Evolutionary conservation across 2,797 vertebrate species (phyloP), one percentile per base, ranked within the genome.

Genomic region (Masticophis lateralis): DNA sequence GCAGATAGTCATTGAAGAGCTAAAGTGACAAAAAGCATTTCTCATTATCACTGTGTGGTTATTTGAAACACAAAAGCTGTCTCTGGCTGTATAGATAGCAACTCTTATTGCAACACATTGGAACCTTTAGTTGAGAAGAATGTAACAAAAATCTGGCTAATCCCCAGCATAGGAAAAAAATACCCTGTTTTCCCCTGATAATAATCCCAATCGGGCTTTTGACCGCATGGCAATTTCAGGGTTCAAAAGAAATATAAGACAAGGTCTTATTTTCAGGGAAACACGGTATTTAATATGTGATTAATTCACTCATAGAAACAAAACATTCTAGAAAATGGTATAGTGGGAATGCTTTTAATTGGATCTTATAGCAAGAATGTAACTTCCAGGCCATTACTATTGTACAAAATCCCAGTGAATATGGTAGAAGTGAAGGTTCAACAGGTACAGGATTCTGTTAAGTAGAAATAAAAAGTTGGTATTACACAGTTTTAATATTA

Each of bases 281-380:
- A 51, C 47, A 51, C 6, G 47, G 47, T 66, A 32, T 37, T 88
- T 37, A 60, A 59, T 32, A 55, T 55, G 2, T 88, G 91, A 57
- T 86, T 88, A 20, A 12, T 16, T 94, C 86, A 59, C 9, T 94
- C 92, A n/a, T 13, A 90, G 56, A 90, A 95, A 92, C 56, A 90
- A 0, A 83, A 83, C 74, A 66, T 51, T 69, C 63, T 95, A 37
- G 93, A 92, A 95, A 74, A 56, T 93, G 60, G 22, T 51, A 69
- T 92, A 86, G 63, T 8, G 79, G 60, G 86, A 69, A 86, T 87
- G n/a, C 28, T 93, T 43, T 53, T 37, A 61, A n/a, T 43, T 28
- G 5, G 57, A 51, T 74, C 9, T 51, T 25, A 32, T 22, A 60
- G 88, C 88, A 92, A 91, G 5, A n/a, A 79, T 14, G 28, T 43